Percentiles rank a stretch among this genome's conserved stretches.
phyloP scores from a whole-genome alignment of 2,113 vertebrate species.

The Eudyptes chrysolophus region DNA sequence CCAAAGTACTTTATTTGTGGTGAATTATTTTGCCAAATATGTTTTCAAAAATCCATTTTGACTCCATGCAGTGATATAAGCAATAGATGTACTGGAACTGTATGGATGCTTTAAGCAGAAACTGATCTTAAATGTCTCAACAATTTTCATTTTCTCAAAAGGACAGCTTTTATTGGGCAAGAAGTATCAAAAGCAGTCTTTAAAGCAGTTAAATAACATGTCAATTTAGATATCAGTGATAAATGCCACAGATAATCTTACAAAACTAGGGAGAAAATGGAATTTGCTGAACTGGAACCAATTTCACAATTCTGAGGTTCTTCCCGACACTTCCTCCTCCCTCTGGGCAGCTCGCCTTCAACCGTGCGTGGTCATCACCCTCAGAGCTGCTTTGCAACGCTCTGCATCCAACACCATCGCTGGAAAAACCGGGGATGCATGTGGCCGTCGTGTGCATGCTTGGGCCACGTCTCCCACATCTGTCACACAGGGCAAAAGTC shows the following conservation, averaged over 20 bases:
- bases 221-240: neutral
- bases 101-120: neutral
- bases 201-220: neutral
- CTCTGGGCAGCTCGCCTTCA: neutral
- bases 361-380: accelerated
- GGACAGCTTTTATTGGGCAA: neutral
- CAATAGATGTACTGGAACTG: neutral
- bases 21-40: neutral
- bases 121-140: neutral
- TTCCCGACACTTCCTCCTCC: neutral
- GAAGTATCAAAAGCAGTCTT: neutral
- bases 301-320: neutral
- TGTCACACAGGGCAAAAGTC: neutral
- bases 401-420: neutral
- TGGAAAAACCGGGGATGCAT: accelerated
- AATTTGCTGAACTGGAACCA: neutral
- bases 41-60: neutral
- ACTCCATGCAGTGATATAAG: neutral
- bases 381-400: neutral
- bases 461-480: neutral
- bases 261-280: neutral
- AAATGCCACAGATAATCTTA: neutral
- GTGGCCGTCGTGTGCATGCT: accelerated
- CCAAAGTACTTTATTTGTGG: neutral
- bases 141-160: neutral